Evolutionary conservation across 2,888 invertebrate genomes (phyloP).

Genomic region (Amphipoea lucens): DNA sequence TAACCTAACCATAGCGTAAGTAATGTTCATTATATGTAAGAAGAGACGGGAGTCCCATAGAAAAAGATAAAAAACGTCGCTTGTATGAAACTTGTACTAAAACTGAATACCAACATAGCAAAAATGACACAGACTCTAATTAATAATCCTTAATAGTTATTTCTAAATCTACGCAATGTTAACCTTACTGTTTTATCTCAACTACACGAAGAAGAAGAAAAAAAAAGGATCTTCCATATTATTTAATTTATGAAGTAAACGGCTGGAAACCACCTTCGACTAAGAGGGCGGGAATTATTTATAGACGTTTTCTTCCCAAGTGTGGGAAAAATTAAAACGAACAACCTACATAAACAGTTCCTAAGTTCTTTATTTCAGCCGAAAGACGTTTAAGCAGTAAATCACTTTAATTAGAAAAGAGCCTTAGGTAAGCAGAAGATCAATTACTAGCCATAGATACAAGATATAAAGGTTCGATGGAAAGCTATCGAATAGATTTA

Average conservation of each 20-base stretch:
- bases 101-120: too few relatives aligned
- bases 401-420: background rate
- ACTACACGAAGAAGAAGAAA: background rate
- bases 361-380: background rate
- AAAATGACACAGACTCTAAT: too few relatives aligned
- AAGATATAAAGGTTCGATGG: background rate
- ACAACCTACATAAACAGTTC: background rate
- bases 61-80: too few relatives aligned
- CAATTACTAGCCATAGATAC: background rate
- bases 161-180: too few relatives aligned
- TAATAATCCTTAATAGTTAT: background rate
- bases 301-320: background rate
- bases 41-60: too few relatives aligned
- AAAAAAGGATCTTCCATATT: background rate
- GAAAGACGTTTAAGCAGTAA: background rate
- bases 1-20: too few relatives aligned
- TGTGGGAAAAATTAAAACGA: background rate
- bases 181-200: background rate
- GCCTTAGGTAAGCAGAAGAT: background rate
- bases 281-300: background rate
- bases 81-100: too few relatives aligned
- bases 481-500: conserved; percentile 5
- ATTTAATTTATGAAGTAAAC: conserved; percentile 1
- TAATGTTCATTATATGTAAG: too few relatives aligned
- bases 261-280: background rate